Evolutionary conservation across 2,113 vertebrate genomes (phyloP).

Genomic region (Panthera leo): DNA sequence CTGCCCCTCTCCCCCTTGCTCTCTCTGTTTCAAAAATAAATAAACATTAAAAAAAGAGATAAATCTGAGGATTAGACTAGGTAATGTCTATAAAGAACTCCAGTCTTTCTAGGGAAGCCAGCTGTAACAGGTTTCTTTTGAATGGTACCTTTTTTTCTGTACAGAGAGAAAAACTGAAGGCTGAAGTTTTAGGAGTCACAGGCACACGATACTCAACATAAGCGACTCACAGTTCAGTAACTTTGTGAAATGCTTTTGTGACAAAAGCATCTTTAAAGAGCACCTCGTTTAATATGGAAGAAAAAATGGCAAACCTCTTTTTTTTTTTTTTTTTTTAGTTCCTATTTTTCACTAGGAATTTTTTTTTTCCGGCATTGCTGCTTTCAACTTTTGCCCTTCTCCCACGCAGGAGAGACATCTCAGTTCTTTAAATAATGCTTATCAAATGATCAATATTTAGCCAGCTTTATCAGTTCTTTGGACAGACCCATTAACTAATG

Average conservation of each 20-base stretch:
- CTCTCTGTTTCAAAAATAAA: too few species aligned
- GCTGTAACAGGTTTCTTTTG: not conserved
- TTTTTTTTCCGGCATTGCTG: not conserved
- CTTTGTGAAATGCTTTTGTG: not conserved
- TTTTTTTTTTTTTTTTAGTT: not conserved
- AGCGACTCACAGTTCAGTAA: not conserved
- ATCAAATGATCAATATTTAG: slow-evolving; percentile 79
- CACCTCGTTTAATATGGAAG: not conserved
- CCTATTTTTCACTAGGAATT: not conserved
- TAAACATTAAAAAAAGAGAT: not conserved
- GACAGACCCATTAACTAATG: slow-evolving; percentile 76
- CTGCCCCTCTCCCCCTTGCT: too few species aligned
- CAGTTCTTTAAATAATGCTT: slow-evolving; percentile 75
- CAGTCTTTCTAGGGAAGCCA: not conserved
- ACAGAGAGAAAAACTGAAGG: not conserved
- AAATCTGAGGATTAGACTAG: not conserved
- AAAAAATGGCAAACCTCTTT: not conserved
- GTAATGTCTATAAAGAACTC: not conserved
- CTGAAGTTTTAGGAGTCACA: not conserved
- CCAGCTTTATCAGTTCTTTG: slow-evolving; percentile 76
- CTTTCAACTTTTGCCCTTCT: not conserved
- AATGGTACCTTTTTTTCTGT: not conserved
- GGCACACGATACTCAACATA: not conserved
- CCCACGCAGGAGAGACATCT: not conserved
- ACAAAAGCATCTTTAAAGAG: not conserved